phyloP scores from a whole-genome alignment of 2,888 invertebrate genomes.

The Plemyria rubiginata region DNA sequence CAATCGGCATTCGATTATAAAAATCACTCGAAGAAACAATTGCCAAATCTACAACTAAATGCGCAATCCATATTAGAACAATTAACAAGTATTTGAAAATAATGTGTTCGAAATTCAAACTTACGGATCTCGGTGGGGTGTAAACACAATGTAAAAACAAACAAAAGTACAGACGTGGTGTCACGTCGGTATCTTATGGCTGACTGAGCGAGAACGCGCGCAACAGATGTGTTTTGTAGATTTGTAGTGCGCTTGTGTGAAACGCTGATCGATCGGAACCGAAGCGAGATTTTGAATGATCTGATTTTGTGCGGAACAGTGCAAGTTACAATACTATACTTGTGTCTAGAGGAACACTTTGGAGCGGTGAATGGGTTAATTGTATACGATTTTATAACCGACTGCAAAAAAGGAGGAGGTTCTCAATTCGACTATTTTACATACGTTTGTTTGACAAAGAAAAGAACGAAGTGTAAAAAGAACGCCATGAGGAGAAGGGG shows the following conservation, averaged over 20 bases:
- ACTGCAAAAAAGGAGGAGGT: no score
- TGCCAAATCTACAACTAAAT: background rate
- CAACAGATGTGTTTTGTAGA: constrained; percentile 81
- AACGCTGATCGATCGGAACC: constrained; percentile 64
- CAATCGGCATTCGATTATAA: no score
- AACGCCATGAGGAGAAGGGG: no score
- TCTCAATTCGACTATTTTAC: no score
- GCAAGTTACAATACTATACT: background rate
- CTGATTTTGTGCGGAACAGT: background rate
- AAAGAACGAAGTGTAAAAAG: no score
- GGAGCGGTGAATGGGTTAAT: no score
- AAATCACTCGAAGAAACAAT: no score
- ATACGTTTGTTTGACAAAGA: no score
- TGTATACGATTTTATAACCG: no score
- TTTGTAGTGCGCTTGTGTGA: constrained; percentile 76
- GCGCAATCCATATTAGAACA: constrained; percentile 15
- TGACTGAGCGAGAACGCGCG: constrained; percentile 65
- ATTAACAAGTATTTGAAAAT: background rate
- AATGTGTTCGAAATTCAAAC: constrained; percentile 11
- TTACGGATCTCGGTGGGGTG: constrained; percentile 35
- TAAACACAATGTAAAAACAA: constrained; percentile 55
- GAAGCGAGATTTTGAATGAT: constrained; percentile 22
- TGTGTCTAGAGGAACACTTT: no score
- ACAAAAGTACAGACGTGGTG: constrained; percentile 63
- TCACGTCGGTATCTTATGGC: constrained; percentile 63